Conservation (phyloP, 2,113 vertebrate genomes). For the Aegithalos caudatus region DNA sequence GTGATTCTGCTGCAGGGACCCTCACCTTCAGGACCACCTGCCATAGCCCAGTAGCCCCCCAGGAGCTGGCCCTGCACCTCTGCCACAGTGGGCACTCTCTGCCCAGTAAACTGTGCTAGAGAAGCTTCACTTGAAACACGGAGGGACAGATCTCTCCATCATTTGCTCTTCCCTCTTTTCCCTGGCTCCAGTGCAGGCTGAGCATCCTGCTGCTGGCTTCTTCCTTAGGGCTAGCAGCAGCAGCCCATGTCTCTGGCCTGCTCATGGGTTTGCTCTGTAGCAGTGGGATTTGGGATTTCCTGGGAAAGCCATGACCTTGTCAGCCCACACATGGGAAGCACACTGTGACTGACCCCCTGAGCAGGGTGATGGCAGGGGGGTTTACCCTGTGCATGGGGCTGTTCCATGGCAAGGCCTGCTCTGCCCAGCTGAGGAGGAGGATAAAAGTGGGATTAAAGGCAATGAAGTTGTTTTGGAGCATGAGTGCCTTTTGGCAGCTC, state of each 20-base stretch:
- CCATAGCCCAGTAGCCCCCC: neutral
- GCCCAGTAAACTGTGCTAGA: neutral
- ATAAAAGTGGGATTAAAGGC: neutral
- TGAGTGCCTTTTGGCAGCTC: neutral
- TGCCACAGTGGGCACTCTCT: neutral
- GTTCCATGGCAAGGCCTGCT: neutral
- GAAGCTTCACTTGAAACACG: neutral
- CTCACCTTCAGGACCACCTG: neutral
- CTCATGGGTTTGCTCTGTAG: neutral
- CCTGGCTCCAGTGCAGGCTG: fast-evolving
- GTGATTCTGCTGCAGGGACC: fast-evolving
- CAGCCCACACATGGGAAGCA: neutral
- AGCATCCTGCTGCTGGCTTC: neutral
- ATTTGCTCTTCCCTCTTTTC: neutral
- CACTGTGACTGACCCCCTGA: neutral
- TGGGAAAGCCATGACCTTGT: neutral
- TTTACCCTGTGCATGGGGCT: neutral
- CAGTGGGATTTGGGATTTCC: neutral
- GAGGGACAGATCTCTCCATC: neutral
- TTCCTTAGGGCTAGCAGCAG: neutral
- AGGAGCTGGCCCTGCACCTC: neutral
- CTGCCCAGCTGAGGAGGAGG: neutral
- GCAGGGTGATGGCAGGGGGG: neutral
- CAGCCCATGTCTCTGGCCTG: neutral
- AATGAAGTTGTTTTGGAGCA: neutral